Percentiles rank a stretch among this genome's conserved stretches.
Conservation (phyloP, 2,797 vertebrate genomes). For the Coilia nasus region DNA sequence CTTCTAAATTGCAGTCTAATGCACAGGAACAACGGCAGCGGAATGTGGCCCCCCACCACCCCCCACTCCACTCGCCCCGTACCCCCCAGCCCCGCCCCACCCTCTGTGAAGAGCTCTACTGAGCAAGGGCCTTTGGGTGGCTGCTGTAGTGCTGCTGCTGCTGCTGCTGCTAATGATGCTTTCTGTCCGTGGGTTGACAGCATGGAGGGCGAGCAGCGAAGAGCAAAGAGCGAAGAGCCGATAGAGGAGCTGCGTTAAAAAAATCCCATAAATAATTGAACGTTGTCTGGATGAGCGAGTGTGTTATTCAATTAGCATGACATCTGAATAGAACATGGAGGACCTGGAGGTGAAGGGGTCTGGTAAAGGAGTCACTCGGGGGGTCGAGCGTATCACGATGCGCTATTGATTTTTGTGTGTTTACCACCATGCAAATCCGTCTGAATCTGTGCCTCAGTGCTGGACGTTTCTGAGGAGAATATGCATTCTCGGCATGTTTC, state of each 20-base stretch:
- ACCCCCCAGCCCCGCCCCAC: too few relatives aligned
- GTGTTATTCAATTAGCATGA: not conserved
- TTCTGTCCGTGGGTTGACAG: not conserved
- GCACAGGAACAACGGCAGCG: slow-evolving; percentile 62
- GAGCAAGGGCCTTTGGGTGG: not conserved
- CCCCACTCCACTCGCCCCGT: too few relatives aligned
- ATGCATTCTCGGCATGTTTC: not conserved
- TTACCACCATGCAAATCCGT: not conserved
- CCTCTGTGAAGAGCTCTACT: too few relatives aligned
- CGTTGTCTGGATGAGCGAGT: slow-evolving; percentile 12
- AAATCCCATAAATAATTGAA: not conserved
- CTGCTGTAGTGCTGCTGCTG: not conserved
- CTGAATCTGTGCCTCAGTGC: too few relatives aligned
- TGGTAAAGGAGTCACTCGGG: not conserved
- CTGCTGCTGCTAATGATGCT: not conserved
- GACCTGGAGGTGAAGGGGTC: not conserved
- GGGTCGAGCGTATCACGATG: not conserved
- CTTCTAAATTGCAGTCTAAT: slow-evolving; percentile 76
- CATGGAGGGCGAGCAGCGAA: not conserved
- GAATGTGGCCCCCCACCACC: slow-evolving; percentile 25
- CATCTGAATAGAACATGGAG: not conserved
- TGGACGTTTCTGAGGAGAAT: not conserved
- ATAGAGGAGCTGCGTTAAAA: too few relatives aligned
- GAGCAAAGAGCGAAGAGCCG: too few relatives aligned
- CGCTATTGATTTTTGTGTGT: not conserved